phyloP scores from a whole-genome alignment of 2,797 vertebrate genomes.

The Telmatherina bonti region DNA sequence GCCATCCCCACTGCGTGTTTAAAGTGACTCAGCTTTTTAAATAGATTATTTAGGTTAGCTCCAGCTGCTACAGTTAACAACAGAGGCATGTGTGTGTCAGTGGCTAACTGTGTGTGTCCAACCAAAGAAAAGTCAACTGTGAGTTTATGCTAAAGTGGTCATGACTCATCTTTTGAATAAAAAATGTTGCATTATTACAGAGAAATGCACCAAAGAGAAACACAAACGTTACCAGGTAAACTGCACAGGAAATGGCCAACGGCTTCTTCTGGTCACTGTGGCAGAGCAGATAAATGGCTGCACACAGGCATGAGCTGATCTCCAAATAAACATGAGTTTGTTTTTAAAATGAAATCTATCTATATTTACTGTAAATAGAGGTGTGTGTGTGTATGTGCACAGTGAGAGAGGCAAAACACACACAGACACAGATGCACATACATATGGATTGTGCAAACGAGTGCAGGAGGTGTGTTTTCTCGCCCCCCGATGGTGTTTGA shows the following conservation, averaged over 20 bases:
- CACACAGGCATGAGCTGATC: constrained; percentile 47
- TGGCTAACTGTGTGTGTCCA: constrained; percentile 34
- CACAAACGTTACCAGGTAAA: constrained; percentile 18
- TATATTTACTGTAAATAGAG: constrained; percentile 71
- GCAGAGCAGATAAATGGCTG: constrained; percentile 3
- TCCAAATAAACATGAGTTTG: constrained; percentile 57
- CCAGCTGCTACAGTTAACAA: constrained; percentile 25
- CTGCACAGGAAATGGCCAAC: constrained; percentile 6
- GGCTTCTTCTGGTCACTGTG: constrained; percentile 2
- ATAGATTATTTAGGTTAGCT: constrained; percentile 43
- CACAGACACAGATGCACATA: constrained; percentile 54
- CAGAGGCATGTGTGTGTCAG: constrained; percentile 25
- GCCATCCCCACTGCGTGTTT: constrained; percentile 32
- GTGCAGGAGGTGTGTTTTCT: constrained; percentile 76
- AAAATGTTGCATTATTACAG: constrained; percentile 24
- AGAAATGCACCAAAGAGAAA: constrained; percentile 34
- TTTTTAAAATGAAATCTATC: constrained; percentile 68
- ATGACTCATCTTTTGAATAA: constrained; percentile 44
- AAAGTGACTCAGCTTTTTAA: constrained; percentile 59
- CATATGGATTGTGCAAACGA: constrained; percentile 49
- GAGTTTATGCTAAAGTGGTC: constrained; percentile 6
- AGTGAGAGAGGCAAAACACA: constrained; percentile 58
- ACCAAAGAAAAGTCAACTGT: constrained; percentile 36
- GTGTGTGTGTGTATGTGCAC: constrained; percentile 25
- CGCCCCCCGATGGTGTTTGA: constrained; percentile 67